phyloP scores from a whole-genome alignment of 1,140 invertebrate genomes.

The Neomicropteryx cornuta region DNA sequence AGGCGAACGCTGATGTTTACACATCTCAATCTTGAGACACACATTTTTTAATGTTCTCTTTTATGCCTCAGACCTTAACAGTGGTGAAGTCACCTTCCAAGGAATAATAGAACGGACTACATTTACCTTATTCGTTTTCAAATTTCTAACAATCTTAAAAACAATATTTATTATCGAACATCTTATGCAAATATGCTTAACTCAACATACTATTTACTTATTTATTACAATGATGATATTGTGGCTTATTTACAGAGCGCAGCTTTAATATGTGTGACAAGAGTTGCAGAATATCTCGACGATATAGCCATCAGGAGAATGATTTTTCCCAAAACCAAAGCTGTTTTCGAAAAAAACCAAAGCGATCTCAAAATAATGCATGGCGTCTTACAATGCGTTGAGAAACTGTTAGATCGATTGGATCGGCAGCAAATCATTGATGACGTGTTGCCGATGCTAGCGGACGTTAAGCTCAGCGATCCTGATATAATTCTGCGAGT shows the following conservation, averaged over 20 bases:
- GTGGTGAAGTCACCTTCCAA: too few relatives aligned
- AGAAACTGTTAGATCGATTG: slow-evolving; percentile 69
- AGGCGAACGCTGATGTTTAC: too few relatives aligned
- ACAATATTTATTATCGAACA: too few relatives aligned
- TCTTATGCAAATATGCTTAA: too few relatives aligned
- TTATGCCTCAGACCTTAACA: too few relatives aligned
- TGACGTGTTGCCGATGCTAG: slow-evolving; percentile 84
- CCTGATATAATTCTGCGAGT: slow-evolving; percentile 68
- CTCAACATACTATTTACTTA: neutral
- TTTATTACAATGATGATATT: neutral
- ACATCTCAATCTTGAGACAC: too few relatives aligned
- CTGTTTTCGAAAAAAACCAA: slow-evolving; percentile 78
- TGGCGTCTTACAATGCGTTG: slow-evolving; percentile 65
- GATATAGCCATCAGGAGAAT: slow-evolving; percentile 71
- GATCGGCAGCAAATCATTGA: slow-evolving; percentile 81
- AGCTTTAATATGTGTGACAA: slow-evolving; percentile 79
- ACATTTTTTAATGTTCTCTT: too few relatives aligned
- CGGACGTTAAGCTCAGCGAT: slow-evolving; percentile 76
- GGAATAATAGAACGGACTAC: too few relatives aligned
- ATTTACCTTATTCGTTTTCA: too few relatives aligned
- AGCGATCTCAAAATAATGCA: slow-evolving; percentile 65
- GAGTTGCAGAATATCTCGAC: slow-evolving; percentile 76
- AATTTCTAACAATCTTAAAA: too few relatives aligned
- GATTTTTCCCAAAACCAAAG: slow-evolving; percentile 79
- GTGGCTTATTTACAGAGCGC: slow-evolving; percentile 57